Percentiles rank a stretch among this genome's conserved stretches.
phyloP scores from a whole-genome alignment of 2,797 vertebrate genomes.

The Tragopan temminckii region DNA sequence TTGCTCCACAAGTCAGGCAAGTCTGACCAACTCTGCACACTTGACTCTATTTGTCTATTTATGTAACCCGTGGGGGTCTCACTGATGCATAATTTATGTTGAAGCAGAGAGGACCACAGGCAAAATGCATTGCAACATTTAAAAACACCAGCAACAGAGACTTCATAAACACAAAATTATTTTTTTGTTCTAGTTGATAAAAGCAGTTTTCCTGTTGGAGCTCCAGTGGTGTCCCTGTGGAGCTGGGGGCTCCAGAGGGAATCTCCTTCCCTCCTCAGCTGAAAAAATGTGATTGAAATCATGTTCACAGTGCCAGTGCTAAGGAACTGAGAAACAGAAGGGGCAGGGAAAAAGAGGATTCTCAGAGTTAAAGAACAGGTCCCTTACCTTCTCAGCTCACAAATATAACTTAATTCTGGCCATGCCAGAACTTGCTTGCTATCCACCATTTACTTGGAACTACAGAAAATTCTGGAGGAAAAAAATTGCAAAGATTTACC shows the following conservation, averaged over 20 bases:
- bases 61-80: conserved; percentile 3
- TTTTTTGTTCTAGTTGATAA: conserved; percentile 13
- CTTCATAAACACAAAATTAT: neutral
- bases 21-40: neutral
- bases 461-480: neutral
- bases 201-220: conserved; percentile 12
- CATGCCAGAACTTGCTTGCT: neutral
- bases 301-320: neutral
- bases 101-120: neutral
- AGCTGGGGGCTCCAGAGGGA: neutral
- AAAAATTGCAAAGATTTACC: conserved; percentile 82
- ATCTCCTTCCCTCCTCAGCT: neutral
- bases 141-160: conserved; percentile 25
- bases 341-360: neutral
- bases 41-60: conserved; percentile 54
- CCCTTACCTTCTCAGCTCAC: neutral
- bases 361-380: neutral
- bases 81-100: conserved; percentile 2
- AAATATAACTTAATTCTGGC: neutral
- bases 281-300: neutral
- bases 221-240: neutral
- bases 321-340: neutral
- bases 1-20: conserved; percentile 27
- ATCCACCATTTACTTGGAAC: neutral
- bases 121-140: neutral